These are phyloP conservation scores for Grapholita molesta DNA, from an alignment of 1,140 invertebrate genomes.

Conservation along the genomic window DNA sequence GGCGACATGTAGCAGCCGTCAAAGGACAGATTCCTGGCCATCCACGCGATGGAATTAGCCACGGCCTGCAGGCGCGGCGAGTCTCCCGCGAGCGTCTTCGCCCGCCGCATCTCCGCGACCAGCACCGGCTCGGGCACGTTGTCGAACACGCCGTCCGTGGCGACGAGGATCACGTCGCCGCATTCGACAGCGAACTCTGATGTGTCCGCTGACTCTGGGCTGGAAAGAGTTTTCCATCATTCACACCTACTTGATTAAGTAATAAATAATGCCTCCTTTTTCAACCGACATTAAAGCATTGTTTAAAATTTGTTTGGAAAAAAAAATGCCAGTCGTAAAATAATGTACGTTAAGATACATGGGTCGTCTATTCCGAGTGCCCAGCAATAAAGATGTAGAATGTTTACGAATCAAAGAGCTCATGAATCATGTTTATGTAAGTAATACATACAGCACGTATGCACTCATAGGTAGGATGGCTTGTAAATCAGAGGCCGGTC, in stretches of 20 bases:
- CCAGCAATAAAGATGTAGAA: background rate
- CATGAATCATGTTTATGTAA: background rate
- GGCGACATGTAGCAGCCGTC: constrained; percentile 97
- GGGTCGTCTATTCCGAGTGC: background rate
- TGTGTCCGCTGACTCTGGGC: constrained; percentile 94
- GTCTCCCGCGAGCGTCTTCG: constrained; percentile 73
- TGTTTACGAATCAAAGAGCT: background rate
- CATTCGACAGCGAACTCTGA: constrained; percentile 94
- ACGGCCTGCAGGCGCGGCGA: constrained; percentile 89
- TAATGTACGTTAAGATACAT: background rate
- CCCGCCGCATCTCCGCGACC: constrained; percentile 86
- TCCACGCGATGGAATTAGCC: constrained; percentile 96
- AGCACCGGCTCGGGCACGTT: constrained; percentile 96
- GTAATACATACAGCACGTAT: background rate
- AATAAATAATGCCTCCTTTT: background rate
- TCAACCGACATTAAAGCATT: too few species aligned
- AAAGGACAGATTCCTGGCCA: constrained; percentile 95
- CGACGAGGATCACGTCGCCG: constrained; percentile 96
- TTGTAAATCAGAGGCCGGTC: background rate
- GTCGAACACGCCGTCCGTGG: constrained; percentile 98
- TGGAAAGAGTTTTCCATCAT: too few species aligned
- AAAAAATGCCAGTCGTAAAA: background rate
- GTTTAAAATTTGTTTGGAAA: background rate
- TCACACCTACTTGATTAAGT: too few species aligned
- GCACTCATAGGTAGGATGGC: background rate